Evolutionary conservation across 1,140 invertebrate genomes (phyloP).

Genomic region (Ips typographus): DNA sequence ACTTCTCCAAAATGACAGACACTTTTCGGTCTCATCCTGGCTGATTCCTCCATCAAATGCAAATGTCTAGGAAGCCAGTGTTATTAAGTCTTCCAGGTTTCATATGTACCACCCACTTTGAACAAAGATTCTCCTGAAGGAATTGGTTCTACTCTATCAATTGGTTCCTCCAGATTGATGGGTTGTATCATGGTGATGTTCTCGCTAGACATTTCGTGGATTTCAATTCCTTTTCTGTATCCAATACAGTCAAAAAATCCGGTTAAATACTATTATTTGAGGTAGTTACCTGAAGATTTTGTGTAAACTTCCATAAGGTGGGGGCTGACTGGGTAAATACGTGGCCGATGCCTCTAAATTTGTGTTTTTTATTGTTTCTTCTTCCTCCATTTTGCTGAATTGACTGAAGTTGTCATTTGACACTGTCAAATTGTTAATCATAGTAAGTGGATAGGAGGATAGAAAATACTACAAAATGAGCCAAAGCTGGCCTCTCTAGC

Average conservation of each 20-base stretch:
- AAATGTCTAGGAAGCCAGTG: too few species aligned
- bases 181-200: constrained; percentile 17
- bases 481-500: too few species aligned
- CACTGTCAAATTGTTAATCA: too few species aligned
- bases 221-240: constrained; percentile 19
- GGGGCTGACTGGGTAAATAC: too few species aligned
- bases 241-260: background rate
- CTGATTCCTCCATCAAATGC: constrained; percentile 34
- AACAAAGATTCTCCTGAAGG: constrained; percentile 19
- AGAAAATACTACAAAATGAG: too few species aligned
- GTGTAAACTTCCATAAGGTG: background rate
- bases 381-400: too few species aligned
- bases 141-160: background rate
- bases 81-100: constrained; percentile 19
- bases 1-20: constrained; percentile 40
- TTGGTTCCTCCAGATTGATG: background rate
- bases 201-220: constrained; percentile 6
- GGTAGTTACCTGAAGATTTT: background rate
- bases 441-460: too few species aligned
- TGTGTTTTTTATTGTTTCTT: too few species aligned
- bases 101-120: constrained; percentile 5
- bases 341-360: too few species aligned
- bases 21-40: constrained; percentile 40
- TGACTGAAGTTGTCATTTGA: too few species aligned
- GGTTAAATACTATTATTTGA: background rate